A percentile compares a stretch with the other conserved stretches of the same genome.
Evolutionary conservation across 2,888 invertebrate genomes (phyloP).

Genomic region (Neoaliturus tenellus): DNA sequence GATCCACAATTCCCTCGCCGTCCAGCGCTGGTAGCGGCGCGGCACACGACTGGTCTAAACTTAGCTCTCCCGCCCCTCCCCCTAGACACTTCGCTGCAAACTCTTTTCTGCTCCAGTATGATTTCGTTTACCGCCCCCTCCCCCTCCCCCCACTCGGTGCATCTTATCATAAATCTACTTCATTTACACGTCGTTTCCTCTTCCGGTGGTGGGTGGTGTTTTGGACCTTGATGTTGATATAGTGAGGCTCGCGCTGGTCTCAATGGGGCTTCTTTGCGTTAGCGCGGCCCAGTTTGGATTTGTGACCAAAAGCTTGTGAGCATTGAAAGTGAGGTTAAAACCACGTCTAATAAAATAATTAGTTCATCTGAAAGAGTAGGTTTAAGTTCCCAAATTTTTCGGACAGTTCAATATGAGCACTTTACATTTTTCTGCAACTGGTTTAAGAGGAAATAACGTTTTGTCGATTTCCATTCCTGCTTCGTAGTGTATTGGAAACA

Average conservation of each 20-base stretch:
- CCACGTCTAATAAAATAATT: too few relatives aligned
- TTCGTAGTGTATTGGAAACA: too few relatives aligned
- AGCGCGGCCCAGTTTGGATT: too few relatives aligned
- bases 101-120: slow-evolving; percentile 4
- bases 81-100: slow-evolving; percentile 10
- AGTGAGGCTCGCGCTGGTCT: neutral
- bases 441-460: too few relatives aligned
- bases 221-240: slow-evolving; percentile 22
- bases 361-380: too few relatives aligned
- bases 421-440: too few relatives aligned
- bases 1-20: neutral
- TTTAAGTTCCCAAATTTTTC: too few relatives aligned
- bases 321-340: too few relatives aligned
- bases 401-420: too few relatives aligned
- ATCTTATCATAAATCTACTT: slow-evolving; percentile 49
- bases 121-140: slow-evolving; percentile 32
- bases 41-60: slow-evolving; percentile 45
- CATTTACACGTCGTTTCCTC: slow-evolving; percentile 48
- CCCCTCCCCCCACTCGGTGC: neutral
- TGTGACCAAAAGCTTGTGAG: too few relatives aligned
- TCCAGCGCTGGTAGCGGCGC: neutral
- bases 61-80: slow-evolving; percentile 43
- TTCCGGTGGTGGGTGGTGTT: slow-evolving; percentile 36
- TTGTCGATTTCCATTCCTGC: too few relatives aligned
- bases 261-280: too few relatives aligned